Percentiles rank a stretch among this genome's conserved stretches.
phyloP scores from a whole-genome alignment of 2,797 vertebrate genomes.

The Staurois parvus region DNA sequence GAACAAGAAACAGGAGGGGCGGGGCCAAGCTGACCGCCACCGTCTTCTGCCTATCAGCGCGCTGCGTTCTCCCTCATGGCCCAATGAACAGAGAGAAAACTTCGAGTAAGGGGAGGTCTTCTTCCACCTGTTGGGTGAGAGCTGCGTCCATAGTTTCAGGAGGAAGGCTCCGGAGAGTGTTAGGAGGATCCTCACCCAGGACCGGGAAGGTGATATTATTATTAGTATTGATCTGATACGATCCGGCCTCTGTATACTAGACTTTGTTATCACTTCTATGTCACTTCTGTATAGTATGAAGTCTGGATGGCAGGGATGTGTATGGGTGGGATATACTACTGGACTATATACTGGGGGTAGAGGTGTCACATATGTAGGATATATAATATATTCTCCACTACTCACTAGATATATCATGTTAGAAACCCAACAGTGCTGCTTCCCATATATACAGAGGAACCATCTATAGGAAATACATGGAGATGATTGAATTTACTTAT shows the following conservation, averaged over 20 bases:
- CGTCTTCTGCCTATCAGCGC: slow-evolving; percentile 47
- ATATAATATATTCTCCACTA: no score
- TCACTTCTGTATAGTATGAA: not conserved
- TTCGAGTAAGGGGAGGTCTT: not conserved
- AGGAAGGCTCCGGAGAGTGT: slow-evolving; percentile 50
- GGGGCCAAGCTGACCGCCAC: slow-evolving; percentile 57
- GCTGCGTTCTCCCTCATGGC: rapidly evolving
- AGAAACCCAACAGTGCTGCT: no score
- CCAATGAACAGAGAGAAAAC: slow-evolving; percentile 10
- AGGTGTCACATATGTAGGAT: no score
- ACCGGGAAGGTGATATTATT: slow-evolving; percentile 30
- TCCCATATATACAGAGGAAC: no score
- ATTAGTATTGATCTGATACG: not conserved
- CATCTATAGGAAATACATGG: no score
- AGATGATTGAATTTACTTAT: no score
- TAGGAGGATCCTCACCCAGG: slow-evolving; percentile 34
- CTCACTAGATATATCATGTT: no score
- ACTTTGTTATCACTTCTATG: no score
- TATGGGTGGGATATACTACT: no score
- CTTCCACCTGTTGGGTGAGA: not conserved
- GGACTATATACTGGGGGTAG: no score
- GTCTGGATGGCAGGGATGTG: no score
- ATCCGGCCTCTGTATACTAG: not conserved
- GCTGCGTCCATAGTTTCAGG: slow-evolving; percentile 59
- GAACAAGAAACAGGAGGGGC: slow-evolving; percentile 24